These are phyloP conservation scores for Thaumetopoea pityocampa DNA, from an alignment of 1,140 invertebrate genomes.

Conservation along the genomic window DNA sequence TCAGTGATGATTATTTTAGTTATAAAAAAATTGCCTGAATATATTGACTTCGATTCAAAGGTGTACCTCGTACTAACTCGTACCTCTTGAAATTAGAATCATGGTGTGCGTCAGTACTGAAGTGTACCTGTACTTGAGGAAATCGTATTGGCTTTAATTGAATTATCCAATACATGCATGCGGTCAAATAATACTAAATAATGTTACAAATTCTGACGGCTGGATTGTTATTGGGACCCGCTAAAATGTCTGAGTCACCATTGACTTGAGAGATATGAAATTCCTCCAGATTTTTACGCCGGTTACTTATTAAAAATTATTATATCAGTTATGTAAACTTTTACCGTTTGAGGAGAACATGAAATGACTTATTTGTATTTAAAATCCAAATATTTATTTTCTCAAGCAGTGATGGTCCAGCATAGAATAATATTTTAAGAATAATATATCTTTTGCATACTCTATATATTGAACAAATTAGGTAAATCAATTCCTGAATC, in stretches of 20 bases:
- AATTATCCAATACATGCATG: conserved; percentile 4
- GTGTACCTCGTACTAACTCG: conserved; percentile 26
- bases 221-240: background rate
- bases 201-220: conserved; percentile 1
- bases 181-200: conserved; percentile 2
- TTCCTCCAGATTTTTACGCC: conserved; percentile 8
- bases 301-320: conserved; percentile 11
- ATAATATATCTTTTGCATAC: too few relatives aligned
- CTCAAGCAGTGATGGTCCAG: too few relatives aligned
- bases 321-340: background rate
- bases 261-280: conserved; percentile 3
- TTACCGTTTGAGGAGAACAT: too few relatives aligned
- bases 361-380: conserved; percentile 1
- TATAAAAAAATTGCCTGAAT: conserved; percentile 18
- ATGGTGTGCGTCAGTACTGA: conserved; percentile 10
- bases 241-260: conserved; percentile 14
- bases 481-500: too few relatives aligned
- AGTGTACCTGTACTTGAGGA: conserved; percentile 2
- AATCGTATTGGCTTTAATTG: background rate
- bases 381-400: background rate
- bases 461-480: too few relatives aligned
- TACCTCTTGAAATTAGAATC: conserved; percentile 27
- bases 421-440: too few relatives aligned
- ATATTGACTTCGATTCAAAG: conserved; percentile 38
- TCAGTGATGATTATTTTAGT: conserved; percentile 5